Evolutionary conservation across 2,797 vertebrate genomes (phyloP).

Genomic region (Sebastes wilsoni): DNA sequence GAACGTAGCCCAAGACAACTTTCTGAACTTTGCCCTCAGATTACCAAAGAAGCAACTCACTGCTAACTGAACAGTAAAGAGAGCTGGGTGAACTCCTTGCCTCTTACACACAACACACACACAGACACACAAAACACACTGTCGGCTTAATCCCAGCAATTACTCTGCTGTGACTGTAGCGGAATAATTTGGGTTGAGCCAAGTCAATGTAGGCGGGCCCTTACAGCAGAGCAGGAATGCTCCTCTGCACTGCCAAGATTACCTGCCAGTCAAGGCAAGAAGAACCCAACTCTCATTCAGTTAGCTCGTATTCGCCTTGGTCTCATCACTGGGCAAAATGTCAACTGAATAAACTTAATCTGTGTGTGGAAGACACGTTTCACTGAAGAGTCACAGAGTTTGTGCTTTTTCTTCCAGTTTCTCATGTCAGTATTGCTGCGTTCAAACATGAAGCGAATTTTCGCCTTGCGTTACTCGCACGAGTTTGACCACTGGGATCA

Average conservation of each 20-base stretch:
- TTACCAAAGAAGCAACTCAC: constrained; percentile 78
- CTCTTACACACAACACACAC: constrained; percentile 31
- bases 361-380: not conserved
- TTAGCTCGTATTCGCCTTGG: constrained; percentile 92
- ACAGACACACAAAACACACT: constrained; percentile 50
- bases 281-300: constrained; percentile 75
- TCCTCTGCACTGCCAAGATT: constrained; percentile 93
- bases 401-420: not conserved
- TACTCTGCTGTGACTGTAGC: constrained; percentile 51
- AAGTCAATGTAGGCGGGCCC: constrained; percentile 89
- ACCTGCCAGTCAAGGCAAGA: constrained; percentile 86
- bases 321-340: constrained; percentile 87
- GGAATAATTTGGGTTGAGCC: constrained; percentile 57
- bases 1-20: not conserved
- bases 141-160: constrained; percentile 54
- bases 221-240: constrained; percentile 89
- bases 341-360: not conserved
- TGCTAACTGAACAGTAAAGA: constrained; percentile 49
- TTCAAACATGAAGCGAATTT: no score
- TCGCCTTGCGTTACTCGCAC: no score
- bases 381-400: not conserved
- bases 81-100: constrained; percentile 57
- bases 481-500: no score
- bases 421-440: not conserved
- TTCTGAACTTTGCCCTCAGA: constrained; percentile 70